Percentiles rank a stretch among this genome's conserved stretches.
Evolutionary conservation across 2,888 invertebrate genomes (phyloP).

Genomic region (Phaonia tiefii): DNA sequence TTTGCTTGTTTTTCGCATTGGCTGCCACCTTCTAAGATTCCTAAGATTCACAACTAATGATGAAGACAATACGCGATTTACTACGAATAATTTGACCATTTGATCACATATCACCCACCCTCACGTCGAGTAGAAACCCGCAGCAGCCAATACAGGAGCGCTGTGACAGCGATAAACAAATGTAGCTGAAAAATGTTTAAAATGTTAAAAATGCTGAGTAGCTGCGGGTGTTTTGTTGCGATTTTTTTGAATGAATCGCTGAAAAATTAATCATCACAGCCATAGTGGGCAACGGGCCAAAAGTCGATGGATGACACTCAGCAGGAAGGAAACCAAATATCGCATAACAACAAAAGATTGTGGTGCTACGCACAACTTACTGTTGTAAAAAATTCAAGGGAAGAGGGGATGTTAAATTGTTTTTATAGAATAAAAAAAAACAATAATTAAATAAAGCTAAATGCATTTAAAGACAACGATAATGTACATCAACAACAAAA

Average conservation of each 20-base stretch:
- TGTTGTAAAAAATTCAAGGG: too few relatives aligned
- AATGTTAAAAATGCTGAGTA: slow-evolving; percentile 56
- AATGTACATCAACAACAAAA: too few relatives aligned
- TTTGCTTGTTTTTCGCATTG: too few relatives aligned
- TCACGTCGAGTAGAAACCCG: too few relatives aligned
- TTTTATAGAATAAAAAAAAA: background rate
- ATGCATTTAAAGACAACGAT: too few relatives aligned
- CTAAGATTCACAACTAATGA: slow-evolving; percentile 33
- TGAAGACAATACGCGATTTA: slow-evolving; percentile 36
- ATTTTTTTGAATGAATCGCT: slow-evolving; percentile 49
- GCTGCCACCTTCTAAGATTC: too few relatives aligned
- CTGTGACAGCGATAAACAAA: slow-evolving; percentile 38
- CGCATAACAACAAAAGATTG: too few relatives aligned
- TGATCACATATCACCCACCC: slow-evolving; percentile 20
- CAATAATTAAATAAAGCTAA: too few relatives aligned
- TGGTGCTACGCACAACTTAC: too few relatives aligned
- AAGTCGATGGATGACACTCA: slow-evolving; percentile 54
- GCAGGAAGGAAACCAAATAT: too few relatives aligned
- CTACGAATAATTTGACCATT: slow-evolving; percentile 28
- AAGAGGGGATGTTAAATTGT: too few relatives aligned
- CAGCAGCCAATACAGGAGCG: slow-evolving; percentile 7
- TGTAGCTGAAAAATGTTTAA: slow-evolving; percentile 59
- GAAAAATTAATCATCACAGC: slow-evolving; percentile 62
- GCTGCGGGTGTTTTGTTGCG: slow-evolving; percentile 28
- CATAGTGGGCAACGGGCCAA: slow-evolving; percentile 59